Base-by-base conservation (phyloP, 2,888 invertebrate species). In the Empis livida region DNA sequence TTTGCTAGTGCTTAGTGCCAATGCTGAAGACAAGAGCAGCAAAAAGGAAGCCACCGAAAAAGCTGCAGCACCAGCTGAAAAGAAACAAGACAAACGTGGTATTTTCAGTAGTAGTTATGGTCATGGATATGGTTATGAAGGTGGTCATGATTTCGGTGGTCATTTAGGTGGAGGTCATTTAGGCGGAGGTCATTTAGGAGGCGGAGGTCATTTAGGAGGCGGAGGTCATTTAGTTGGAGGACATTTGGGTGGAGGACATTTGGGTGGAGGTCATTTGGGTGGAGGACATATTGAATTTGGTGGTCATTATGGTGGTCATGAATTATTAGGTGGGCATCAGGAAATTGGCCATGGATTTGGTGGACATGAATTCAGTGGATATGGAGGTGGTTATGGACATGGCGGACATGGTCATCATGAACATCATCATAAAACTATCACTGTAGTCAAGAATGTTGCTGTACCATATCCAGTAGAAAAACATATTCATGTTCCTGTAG, bases 41-140 rank as follows among this genome's bases (percentile, higher is more conserved):
- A 17, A 59, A 43, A 50, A 45, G 9, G 57, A 53, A 44, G 50
- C 52, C 16, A 53, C 54, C 15, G 61, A 56, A 47, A 72, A 71
- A 53, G 58, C 60, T 42, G 64, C 65, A 56, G 71, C 74, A 51
- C 68, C 67, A 48, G 73, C 68, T 46, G 82, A 82, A 53, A 84
- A 84, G 70, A 84, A 83, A 60, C 82, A 82, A 61, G 84, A 83
- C 58, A 86, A 86, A 67, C 79, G 86, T 58, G 85, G 86, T 50
- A 72, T 86, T 53, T 72, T 73, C 56, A 70, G 70, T 48, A 56
- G 63, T 43, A 65, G 67, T 16, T 55, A 56, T 45, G 56, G 63
- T 67, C 46, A 49, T 41, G 50, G 52, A 30, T 44, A 32, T 14
- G 48, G 52, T 71, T 39, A 45, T 9, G 61, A 59, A 38, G 57